Conservation (phyloP, 2,113 vertebrate genomes). For the Anolis sagrei region DNA sequence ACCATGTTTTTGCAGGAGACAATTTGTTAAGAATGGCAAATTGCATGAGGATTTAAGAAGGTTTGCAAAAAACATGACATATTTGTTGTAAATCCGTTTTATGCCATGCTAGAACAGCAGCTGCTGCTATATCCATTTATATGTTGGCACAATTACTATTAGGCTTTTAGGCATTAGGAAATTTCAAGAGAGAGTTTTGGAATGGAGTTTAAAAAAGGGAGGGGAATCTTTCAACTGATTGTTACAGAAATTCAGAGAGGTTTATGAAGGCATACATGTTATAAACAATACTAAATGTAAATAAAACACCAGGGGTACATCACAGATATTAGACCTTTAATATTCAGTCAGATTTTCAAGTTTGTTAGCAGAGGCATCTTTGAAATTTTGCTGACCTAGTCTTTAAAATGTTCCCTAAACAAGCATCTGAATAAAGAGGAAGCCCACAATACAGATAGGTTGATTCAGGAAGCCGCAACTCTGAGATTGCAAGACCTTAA, state of each 20-base stretch:
- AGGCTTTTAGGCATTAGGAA: slow-evolving; percentile 24
- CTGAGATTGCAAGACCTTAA: too few relatives aligned
- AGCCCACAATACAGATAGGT: background rate
- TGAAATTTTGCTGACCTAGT: slow-evolving; percentile 61
- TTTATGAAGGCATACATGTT: slow-evolving; percentile 44
- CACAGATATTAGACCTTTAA: slow-evolving; percentile 64
- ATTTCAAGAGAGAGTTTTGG: slow-evolving; percentile 36
- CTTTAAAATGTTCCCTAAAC: slow-evolving; percentile 48
- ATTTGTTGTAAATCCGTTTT: slow-evolving; percentile 11
- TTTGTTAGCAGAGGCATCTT: slow-evolving; percentile 57
- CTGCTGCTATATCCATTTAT: background rate
- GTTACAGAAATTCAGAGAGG: slow-evolving; percentile 3
- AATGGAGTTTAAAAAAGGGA: background rate
- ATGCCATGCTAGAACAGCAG: background rate
- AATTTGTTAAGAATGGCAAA: slow-evolving; percentile 14
- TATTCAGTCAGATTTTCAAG: slow-evolving; percentile 56
- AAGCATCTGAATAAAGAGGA: slow-evolving; percentile 36
- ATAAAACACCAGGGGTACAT: slow-evolving; percentile 44
- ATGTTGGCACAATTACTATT: slow-evolving; percentile 1
- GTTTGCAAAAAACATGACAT: background rate
- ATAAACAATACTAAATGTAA: slow-evolving; percentile 41
- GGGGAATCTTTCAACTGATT: background rate
- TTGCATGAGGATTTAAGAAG: background rate
- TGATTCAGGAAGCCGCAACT: too few relatives aligned
- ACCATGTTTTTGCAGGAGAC: background rate